These are phyloP conservation scores for Dicrurus megarhynchus DNA, from an alignment of 2,113 vertebrate genomes.

Conservation along the genomic window DNA sequence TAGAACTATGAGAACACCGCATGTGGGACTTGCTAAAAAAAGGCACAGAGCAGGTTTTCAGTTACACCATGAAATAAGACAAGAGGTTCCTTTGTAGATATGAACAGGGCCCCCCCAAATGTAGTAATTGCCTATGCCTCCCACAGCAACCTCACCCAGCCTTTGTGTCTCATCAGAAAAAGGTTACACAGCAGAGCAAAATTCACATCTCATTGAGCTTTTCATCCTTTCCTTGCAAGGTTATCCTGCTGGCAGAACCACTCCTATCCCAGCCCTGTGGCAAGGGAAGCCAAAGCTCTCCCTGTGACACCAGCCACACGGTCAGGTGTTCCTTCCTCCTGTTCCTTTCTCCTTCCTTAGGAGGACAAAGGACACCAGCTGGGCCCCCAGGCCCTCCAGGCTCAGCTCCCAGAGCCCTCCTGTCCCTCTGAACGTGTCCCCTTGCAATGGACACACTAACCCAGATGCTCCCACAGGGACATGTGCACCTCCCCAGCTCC, in stretches of 20 bases:
- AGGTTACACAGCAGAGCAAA: neutral
- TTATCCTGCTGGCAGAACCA: neutral
- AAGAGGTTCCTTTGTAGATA: neutral
- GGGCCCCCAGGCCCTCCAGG: neutral
- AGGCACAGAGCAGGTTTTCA: neutral
- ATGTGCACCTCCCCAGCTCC: neutral
- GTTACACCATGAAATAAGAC: neutral
- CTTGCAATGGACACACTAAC: neutral
- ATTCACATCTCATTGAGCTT: neutral
- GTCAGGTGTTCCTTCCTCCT: neutral
- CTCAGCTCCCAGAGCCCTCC: neutral
- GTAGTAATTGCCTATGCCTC: neutral
- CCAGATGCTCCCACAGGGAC: neutral
- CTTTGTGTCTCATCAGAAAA: neutral
- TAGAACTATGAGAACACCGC: neutral
- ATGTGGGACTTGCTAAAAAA: neutral
- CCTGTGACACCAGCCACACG: neutral
- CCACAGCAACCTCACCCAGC: neutral
- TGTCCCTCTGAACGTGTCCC: neutral
- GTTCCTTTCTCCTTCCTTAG: neutral
- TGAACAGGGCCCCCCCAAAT: neutral
- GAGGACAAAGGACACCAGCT: neutral
- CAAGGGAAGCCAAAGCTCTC: neutral
- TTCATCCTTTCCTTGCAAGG: neutral
- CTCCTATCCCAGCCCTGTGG: neutral